phyloP scores from a whole-genome alignment of 2,888 invertebrate genomes.

The Diloba caeruleocephala region DNA sequence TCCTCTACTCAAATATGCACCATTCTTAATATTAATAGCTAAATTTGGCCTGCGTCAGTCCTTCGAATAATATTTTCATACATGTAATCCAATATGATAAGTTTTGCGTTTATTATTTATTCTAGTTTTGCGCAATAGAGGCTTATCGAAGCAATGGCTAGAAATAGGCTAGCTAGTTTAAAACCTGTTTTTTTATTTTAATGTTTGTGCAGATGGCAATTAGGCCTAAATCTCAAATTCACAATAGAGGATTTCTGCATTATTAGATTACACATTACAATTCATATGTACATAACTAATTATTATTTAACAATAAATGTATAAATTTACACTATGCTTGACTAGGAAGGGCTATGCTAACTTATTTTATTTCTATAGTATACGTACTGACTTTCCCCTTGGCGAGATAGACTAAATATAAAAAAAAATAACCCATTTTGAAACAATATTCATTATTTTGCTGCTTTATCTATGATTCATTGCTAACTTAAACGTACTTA shows the following conservation, averaged over 20 bases:
- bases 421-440: no score
- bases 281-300: slow-evolving; percentile 37
- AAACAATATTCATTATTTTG: no score
- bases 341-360: slow-evolving; percentile 47
- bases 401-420: background rate
- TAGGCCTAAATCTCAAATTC: no score
- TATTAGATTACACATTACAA: slow-evolving; percentile 38
- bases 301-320: slow-evolving; percentile 50
- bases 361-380: slow-evolving; percentile 45
- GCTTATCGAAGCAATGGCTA: no score
- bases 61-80: slow-evolving; percentile 26
- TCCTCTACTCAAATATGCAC: background rate
- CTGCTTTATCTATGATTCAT: no score
- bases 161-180: no score
- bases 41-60: slow-evolving; percentile 50
- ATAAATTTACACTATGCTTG: slow-evolving; percentile 54
- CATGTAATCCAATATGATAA: slow-evolving; percentile 16
- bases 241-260: background rate
- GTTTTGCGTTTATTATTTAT: background rate
- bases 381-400: slow-evolving; percentile 18
- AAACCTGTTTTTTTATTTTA: no score
- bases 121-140: no score
- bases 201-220: no score
- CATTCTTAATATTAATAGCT: slow-evolving; percentile 3
- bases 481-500: no score